phyloP scores from a whole-genome alignment of 2,113 vertebrate species.

The Paramisgurnus dabryanus region DNA sequence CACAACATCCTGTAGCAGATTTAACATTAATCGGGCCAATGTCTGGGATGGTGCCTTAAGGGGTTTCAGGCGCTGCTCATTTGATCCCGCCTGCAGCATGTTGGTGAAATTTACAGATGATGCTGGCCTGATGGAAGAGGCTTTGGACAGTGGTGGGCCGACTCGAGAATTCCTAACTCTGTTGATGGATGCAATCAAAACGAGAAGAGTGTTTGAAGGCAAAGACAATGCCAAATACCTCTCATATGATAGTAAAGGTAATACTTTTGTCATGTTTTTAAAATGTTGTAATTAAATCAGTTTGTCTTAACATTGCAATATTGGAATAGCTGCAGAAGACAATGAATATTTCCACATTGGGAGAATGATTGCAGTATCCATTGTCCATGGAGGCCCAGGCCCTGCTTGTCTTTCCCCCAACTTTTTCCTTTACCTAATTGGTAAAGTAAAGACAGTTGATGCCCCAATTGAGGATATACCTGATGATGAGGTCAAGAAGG shows the following conservation, averaged over 20 bases:
- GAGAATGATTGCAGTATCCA: not conserved
- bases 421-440: not conserved
- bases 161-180: not conserved
- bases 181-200: constrained; percentile 1
- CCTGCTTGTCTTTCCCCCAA: not conserved
- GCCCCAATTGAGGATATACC: not conserved
- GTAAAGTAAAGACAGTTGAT: not conserved
- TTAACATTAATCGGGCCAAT: not conserved
- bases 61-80: not conserved
- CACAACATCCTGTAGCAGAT: not conserved
- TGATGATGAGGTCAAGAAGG: not conserved
- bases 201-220: not conserved
- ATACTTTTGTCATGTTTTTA: not conserved
- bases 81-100: not conserved
- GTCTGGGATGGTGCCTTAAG: constrained; percentile 17
- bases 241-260: constrained; percentile 5
- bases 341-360: not conserved
- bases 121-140: not conserved
- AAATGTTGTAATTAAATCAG: too few relatives aligned
- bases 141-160: not conserved
- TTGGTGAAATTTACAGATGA: constrained; percentile 2
- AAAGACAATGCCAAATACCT: constrained; percentile 13
- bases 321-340: not conserved
- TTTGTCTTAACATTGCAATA: not conserved
- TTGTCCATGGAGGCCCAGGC: not conserved